These are phyloP conservation scores for Ptychochromis oligacanthus DNA, from an alignment of 2,113 vertebrate genomes.

Conservation along the genomic window DNA sequence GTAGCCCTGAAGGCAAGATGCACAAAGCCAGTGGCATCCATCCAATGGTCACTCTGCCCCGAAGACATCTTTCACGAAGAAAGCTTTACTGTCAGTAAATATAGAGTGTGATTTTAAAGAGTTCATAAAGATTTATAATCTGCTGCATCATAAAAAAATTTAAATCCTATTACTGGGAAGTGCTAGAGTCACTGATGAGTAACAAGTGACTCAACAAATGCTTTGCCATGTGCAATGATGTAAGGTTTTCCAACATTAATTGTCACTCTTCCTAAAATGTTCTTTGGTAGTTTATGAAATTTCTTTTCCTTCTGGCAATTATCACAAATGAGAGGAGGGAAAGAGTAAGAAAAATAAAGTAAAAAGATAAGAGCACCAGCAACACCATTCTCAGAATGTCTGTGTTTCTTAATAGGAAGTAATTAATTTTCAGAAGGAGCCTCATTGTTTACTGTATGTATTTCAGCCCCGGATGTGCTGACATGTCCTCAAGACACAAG, in stretches of 20 bases:
- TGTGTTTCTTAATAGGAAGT: neutral
- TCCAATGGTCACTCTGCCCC: constrained; percentile 1
- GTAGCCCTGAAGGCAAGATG: neutral
- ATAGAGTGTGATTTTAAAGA: neutral
- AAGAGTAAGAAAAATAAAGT: neutral
- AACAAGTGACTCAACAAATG: neutral
- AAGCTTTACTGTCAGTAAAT: neutral
- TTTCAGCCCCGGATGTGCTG: neutral
- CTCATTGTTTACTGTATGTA: neutral
- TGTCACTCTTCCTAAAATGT: neutral
- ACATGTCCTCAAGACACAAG: neutral
- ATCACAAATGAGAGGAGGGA: neutral
- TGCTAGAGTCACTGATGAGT: neutral
- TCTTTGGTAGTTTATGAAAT: no score
- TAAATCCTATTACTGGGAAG: neutral
- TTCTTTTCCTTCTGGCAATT: neutral
- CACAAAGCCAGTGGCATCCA: neutral
- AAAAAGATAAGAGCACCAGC: neutral
- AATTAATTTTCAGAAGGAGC: neutral
- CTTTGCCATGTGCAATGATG: neutral
- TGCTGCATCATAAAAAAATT: neutral
- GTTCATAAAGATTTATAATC: no score
- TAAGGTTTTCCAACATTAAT: neutral
- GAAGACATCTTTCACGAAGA: neutral
- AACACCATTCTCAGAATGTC: accelerated